Evolutionary conservation across 1,140 invertebrate species (phyloP).

Genomic region (Drosophila persimilis): DNA sequence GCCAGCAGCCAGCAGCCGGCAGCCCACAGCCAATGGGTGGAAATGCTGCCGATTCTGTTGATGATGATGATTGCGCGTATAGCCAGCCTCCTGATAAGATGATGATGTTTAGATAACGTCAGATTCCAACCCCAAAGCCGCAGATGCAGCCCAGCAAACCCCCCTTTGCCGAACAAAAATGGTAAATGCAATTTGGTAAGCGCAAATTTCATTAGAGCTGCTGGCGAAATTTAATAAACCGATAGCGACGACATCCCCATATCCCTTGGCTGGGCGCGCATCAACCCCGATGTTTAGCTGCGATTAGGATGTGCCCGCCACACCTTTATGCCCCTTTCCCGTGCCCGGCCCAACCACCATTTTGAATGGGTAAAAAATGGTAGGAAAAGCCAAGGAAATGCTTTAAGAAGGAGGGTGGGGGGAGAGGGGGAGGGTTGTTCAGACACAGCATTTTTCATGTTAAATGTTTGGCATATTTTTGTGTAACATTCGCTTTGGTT

Average conservation of each 20-base stretch:
- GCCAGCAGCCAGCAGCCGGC: no score
- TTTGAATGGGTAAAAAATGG: conserved; percentile 22
- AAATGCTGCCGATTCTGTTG: background rate
- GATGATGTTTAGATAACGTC: conserved; percentile 32
- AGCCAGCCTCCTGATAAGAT: conserved; percentile 1
- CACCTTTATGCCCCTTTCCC: conserved; percentile 8
- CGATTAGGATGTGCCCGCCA: conserved; percentile 1
- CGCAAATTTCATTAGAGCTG: conserved; percentile 74
- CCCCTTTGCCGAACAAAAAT: conserved; percentile 26
- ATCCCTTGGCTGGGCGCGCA: conserved; percentile 20
- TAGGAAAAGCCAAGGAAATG: conserved; percentile 9
- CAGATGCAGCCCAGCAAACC: conserved; percentile 20
- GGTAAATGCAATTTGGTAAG: conserved; percentile 74
- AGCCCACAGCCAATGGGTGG: conserved; percentile 45
- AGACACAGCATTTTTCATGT: conserved; percentile 40
- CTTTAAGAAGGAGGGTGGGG: conserved; percentile 3
- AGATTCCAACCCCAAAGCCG: conserved; percentile 45
- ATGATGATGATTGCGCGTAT: conserved; percentile 15
- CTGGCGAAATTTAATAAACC: conserved; percentile 75
- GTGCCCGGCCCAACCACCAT: conserved; percentile 11
- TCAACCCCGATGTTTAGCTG: conserved; percentile 30
- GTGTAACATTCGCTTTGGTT: conserved; percentile 65
- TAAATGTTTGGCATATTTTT: conserved; percentile 75
- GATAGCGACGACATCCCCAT: conserved; percentile 32
- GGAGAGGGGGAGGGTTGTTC: background rate